Evolutionary conservation across 1,140 invertebrate species (phyloP).

Genomic region (Drosophila murphyi): DNA sequence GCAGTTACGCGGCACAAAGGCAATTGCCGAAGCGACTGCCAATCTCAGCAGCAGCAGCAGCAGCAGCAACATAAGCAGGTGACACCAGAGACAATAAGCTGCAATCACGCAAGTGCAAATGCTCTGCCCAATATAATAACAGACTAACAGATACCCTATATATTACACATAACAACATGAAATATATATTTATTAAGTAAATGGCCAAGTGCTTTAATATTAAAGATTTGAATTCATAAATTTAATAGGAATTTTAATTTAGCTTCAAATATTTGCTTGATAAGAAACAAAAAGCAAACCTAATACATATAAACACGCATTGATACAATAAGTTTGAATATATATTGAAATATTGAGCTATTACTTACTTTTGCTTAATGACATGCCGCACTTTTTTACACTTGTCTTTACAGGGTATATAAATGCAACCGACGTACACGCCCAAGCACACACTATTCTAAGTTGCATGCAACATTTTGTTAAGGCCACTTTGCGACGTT

Average conservation of each 20-base stretch:
- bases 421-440: slow-evolving; percentile 12
- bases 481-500: slow-evolving; percentile 81
- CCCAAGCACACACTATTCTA: background rate
- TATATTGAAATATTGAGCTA: background rate
- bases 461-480: slow-evolving; percentile 68
- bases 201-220: no score
- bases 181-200: no score
- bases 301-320: no score
- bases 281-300: no score
- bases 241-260: no score
- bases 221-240: no score
- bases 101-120: slow-evolving; percentile 41
- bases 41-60: slow-evolving; percentile 56
- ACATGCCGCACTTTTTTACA: background rate
- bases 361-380: background rate
- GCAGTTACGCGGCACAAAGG: slow-evolving; percentile 52
- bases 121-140: no score
- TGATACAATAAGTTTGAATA: no score
- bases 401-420: slow-evolving; percentile 2
- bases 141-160: background rate
- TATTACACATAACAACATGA: no score
- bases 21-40: slow-evolving; percentile 47
- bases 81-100: slow-evolving; percentile 68
- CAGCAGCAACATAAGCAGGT: slow-evolving; percentile 61
- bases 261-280: no score